Evolutionary conservation across 2,113 vertebrate genomes (phyloP).

Genomic region (Epinephelus lanceolatus): DNA sequence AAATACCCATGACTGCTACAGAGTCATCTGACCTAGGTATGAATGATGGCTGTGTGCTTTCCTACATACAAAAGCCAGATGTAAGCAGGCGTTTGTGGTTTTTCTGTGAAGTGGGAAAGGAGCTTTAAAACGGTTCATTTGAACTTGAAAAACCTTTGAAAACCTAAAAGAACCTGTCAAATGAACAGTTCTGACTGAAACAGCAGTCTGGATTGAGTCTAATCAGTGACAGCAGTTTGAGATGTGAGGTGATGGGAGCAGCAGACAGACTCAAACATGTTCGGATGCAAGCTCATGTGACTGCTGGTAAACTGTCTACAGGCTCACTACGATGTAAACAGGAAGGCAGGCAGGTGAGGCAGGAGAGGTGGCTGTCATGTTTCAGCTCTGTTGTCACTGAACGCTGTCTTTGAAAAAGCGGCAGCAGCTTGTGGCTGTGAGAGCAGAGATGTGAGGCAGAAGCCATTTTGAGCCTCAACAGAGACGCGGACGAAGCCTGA

Average conservation of each 20-base stretch:
- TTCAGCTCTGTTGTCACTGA: background rate
- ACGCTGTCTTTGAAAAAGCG: background rate
- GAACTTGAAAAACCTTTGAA: background rate
- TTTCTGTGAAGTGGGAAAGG: too few species aligned
- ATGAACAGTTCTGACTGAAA: background rate
- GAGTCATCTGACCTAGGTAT: too few species aligned
- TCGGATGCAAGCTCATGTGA: background rate
- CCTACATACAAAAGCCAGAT: too few species aligned
- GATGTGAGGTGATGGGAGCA: conserved; percentile 1
- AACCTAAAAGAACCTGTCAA: background rate
- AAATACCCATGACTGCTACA: too few species aligned
- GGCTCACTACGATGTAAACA: background rate
- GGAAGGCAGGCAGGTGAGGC: background rate
- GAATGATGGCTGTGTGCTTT: too few species aligned
- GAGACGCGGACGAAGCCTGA: conserved; percentile 23
- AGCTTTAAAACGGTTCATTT: too few species aligned
- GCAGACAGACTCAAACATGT: background rate
- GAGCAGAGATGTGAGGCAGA: conserved; percentile 23
- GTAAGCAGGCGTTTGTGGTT: too few species aligned
- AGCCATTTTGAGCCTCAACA: conserved; percentile 42
- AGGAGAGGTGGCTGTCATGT: background rate
- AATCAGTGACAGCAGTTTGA: background rate
- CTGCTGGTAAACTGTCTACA: background rate
- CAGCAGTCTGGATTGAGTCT: background rate
- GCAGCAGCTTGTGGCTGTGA: background rate